phyloP scores from a whole-genome alignment of 2,113 vertebrate species.

The Oncorhynchus gorbuscha region DNA sequence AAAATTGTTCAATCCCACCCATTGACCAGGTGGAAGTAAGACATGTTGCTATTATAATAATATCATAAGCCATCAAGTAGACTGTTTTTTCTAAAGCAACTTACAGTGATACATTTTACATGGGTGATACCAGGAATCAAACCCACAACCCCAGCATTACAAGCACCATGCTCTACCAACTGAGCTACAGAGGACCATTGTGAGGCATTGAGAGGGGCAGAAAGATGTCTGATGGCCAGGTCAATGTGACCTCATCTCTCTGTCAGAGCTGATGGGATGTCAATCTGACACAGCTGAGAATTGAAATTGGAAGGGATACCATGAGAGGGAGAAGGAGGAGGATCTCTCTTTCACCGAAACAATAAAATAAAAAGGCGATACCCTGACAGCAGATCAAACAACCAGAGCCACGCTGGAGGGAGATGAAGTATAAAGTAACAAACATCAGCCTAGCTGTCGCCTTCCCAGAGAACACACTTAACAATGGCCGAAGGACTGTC shows the following conservation, averaged over 20 bases:
- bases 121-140: too few species aligned
- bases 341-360: background rate
- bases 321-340: background rate
- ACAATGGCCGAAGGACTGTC: background rate
- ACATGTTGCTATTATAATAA: background rate
- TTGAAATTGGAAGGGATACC: background rate
- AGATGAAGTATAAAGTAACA: constrained; percentile 9
- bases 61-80: too few species aligned
- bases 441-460: constrained; percentile 20
- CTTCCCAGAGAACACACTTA: constrained; percentile 21
- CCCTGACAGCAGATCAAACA: constrained; percentile 23
- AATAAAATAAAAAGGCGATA: constrained; percentile 6
- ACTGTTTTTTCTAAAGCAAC: too few species aligned
- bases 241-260: constrained; percentile 4
- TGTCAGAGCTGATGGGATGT: background rate
- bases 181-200: background rate
- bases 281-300: background rate
- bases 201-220: background rate
- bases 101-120: too few species aligned
- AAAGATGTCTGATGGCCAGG: background rate
- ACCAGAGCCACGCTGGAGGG: background rate
- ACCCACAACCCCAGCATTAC: too few species aligned
- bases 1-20: background rate
- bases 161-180: too few species aligned
- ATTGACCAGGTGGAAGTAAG: background rate